A percentile compares a stretch with the other conserved stretches of the same genome.
Conservation (phyloP, 2,797 vertebrate genomes). For the Echiichthys vipera region DNA sequence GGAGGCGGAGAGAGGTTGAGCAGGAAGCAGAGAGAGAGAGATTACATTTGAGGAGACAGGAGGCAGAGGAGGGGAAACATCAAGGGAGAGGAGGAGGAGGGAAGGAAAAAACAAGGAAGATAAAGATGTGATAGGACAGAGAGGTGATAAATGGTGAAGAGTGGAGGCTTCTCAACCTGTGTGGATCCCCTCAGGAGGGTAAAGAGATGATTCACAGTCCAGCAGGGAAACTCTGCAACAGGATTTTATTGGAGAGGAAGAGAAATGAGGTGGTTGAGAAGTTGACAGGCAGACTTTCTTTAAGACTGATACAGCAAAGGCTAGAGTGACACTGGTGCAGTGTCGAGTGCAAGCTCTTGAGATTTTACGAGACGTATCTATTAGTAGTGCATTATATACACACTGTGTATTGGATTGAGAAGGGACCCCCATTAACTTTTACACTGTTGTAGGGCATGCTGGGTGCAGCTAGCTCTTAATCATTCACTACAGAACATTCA, state of each 20-base stretch:
- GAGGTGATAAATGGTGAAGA: conserved; percentile 29
- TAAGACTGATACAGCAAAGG: no score
- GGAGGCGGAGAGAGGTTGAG: neutral
- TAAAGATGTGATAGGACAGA: conserved; percentile 39
- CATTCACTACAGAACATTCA: no score
- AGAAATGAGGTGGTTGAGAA: conserved; percentile 6
- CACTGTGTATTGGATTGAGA: no score
- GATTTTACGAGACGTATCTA: no score
- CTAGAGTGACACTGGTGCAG: no score
- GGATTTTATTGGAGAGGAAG: neutral
- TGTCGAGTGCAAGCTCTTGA: no score
- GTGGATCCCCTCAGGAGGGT: conserved; percentile 17
- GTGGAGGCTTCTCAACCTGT: neutral
- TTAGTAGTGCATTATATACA: no score
- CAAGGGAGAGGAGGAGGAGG: neutral
- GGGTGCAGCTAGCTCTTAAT: no score
- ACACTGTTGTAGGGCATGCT: no score
- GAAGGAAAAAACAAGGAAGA: conserved; percentile 17
- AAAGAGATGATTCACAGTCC: conserved; percentile 34
- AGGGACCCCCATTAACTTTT: no score
- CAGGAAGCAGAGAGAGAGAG: neutral
- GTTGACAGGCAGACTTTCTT: neutral
- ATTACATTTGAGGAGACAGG: conserved; percentile 31
- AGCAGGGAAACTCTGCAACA: conserved; percentile 5
- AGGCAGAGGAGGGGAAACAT: conserved; percentile 22